Evolutionary conservation across 2,888 invertebrate species (phyloP).

Genomic region (Rambutsinella grinnellia): DNA sequence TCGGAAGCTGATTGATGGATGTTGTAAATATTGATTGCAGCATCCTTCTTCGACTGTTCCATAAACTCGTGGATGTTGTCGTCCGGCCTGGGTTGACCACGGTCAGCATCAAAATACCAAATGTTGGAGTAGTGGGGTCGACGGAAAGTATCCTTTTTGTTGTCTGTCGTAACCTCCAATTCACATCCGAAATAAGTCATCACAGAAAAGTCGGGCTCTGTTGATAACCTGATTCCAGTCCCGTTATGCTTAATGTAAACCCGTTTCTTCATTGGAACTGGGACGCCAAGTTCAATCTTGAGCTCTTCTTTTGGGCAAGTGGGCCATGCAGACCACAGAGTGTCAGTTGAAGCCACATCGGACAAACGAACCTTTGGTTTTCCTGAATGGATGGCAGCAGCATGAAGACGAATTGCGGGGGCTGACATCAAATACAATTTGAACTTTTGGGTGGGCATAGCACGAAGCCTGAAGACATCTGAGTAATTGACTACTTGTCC

Average conservation of each 20-base stretch:
- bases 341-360: slow-evolving; percentile 58
- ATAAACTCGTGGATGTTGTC: slow-evolving; percentile 37
- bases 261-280: slow-evolving; percentile 49
- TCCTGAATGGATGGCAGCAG: slow-evolving; percentile 56
- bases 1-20: slow-evolving; percentile 51
- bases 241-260: slow-evolving; percentile 60
- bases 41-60: slow-evolving; percentile 51
- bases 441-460: slow-evolving; percentile 60
- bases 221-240: slow-evolving; percentile 60
- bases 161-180: slow-evolving; percentile 61
- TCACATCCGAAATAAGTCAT: slow-evolving; percentile 64
- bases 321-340: slow-evolving; percentile 60
- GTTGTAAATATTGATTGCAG: slow-evolving; percentile 50
- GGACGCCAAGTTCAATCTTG: slow-evolving; percentile 58
- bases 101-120: slow-evolving; percentile 63
- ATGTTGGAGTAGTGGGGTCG: slow-evolving; percentile 56
- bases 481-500: slow-evolving; percentile 54
- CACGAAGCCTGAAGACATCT: slow-evolving; percentile 61
- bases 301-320: slow-evolving; percentile 44
- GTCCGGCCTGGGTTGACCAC: slow-evolving; percentile 36
- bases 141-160: slow-evolving; percentile 49
- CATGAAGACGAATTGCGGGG: slow-evolving; percentile 60
- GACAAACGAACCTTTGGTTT: slow-evolving; percentile 63
- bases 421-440: slow-evolving; percentile 61
- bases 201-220: slow-evolving; percentile 57